Base-by-base conservation (phyloP, 2,797 vertebrate species). In the Centroberyx gerrardi region DNA sequence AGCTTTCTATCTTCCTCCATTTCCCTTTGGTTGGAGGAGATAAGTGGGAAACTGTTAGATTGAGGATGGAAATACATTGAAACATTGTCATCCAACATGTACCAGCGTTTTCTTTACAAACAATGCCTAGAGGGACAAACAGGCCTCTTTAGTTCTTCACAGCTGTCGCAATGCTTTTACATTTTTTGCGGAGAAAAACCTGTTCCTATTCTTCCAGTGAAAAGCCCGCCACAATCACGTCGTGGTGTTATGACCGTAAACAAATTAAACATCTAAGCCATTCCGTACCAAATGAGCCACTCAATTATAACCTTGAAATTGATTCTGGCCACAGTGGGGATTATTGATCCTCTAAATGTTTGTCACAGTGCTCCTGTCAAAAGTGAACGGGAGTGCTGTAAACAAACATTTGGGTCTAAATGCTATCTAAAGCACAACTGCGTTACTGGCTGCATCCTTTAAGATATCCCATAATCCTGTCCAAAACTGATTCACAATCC, bases 261-360 rank as follows among this genome's bases (percentile, higher is more conserved):
- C 90, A 94, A 89, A 93, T 93, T 91, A 93, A 92, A 92, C 88
- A 92, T 80, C 90, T 88, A 91, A 91, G 88, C 84, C 90, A 85
- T 86, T 89, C 82, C 46, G 72, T 82, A 81, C 83, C 88, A 92
- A 93, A 93, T 91, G 89, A 92, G 89, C 85, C 90, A 89, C 89
- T 93, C 92, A 93, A 91, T 94, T 92, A 92, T 81, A 90, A 93
- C 84, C 93, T 80, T 94, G 92, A 94, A 94, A 94, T 90, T 92
- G 93, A 95, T 90, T 90, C 86, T 91, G 90, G 92, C 88, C 90
- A 92, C 92, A 91, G 88, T 17, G 69, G 82, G 92, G 91, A 94
- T 92, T 92, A 94, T 92, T 90, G 91, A 90, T 93, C 88, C 83
- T 84, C 81, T 90, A 92, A 90, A 90, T 90, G 88, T 93, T 90